These are phyloP conservation scores for Pomacea maculata DNA, from an alignment of 1,140 invertebrate species.

Conservation along the genomic window DNA sequence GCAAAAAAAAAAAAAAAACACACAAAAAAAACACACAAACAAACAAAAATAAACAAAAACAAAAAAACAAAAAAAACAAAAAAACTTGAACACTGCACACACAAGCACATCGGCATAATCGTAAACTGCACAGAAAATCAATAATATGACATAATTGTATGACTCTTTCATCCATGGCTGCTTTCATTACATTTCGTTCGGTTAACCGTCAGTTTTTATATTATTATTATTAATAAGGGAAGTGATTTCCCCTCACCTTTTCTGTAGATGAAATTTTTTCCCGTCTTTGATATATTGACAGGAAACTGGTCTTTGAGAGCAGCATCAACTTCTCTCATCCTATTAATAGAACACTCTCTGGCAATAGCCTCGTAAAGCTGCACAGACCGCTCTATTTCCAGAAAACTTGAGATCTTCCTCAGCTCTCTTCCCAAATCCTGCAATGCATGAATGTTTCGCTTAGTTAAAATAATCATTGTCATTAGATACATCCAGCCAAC, in stretches of 20 bases:
- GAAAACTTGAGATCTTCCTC: conserved; percentile 30
- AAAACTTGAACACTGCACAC: no score
- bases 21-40: no score
- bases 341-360: conserved; percentile 37
- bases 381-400: conserved; percentile 25
- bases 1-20: no score
- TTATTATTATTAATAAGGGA: no score
- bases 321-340: conserved; percentile 40
- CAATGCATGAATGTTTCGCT: not conserved
- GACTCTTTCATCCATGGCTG: no score
- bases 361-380: conserved; percentile 28
- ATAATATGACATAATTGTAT: no score
- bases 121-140: no score
- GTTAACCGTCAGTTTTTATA: no score
- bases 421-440: conserved; percentile 32
- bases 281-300: conserved; percentile 16
- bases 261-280: conserved; percentile 16
- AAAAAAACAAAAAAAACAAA: no score
- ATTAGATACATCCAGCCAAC: not conserved
- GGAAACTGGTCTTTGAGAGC: conserved; percentile 24
- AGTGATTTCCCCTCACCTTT: conserved; percentile 8
- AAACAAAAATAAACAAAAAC: no score
- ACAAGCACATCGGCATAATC: no score
- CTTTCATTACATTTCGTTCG: no score
- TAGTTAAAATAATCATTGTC: not conserved